Conservation (phyloP, 2,113 vertebrate genomes). For the Zeus faber region DNA sequence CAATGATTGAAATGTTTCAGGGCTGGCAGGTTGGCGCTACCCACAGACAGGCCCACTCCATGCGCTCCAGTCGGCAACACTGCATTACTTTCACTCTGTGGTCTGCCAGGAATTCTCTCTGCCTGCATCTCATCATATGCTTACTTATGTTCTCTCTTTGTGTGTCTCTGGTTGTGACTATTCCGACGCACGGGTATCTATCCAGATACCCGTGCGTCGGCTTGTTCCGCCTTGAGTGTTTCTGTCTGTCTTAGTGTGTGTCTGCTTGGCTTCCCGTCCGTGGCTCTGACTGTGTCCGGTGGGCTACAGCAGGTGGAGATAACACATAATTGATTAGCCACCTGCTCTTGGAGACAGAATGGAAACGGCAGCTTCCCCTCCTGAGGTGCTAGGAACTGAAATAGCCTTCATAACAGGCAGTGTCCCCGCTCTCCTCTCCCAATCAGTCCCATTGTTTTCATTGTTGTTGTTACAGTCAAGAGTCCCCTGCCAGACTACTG, state of each 20-base stretch:
- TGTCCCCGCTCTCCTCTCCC: background rate
- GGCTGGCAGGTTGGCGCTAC: constrained; percentile 54
- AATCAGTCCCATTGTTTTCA: constrained; percentile 13
- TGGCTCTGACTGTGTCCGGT: constrained; percentile 32
- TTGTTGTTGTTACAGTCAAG: constrained; percentile 6
- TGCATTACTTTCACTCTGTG: no score
- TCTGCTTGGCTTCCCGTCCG: background rate
- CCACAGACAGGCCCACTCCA: constrained; percentile 35
- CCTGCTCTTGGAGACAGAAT: constrained; percentile 51
- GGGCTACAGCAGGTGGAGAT: constrained; percentile 49
- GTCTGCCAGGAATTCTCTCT: background rate
- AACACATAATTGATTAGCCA: constrained; percentile 60
- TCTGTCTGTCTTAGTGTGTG: constrained; percentile 7
- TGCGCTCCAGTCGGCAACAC: background rate
- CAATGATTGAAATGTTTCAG: constrained; percentile 63
- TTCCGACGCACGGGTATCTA: constrained; percentile 3
- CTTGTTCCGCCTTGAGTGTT: constrained; percentile 17
- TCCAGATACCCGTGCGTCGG: constrained; percentile 30
- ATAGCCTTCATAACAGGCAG: constrained; percentile 34
- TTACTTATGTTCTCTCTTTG: constrained; percentile 11
- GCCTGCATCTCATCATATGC: background rate
- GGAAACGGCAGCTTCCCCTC: constrained; percentile 35
- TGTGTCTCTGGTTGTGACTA: constrained; percentile 14
- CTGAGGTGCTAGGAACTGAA: constrained; percentile 35
- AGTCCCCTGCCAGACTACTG: background rate